Conservation (phyloP, 2,113 vertebrate genomes). For the Carollia perspicillata region DNA sequence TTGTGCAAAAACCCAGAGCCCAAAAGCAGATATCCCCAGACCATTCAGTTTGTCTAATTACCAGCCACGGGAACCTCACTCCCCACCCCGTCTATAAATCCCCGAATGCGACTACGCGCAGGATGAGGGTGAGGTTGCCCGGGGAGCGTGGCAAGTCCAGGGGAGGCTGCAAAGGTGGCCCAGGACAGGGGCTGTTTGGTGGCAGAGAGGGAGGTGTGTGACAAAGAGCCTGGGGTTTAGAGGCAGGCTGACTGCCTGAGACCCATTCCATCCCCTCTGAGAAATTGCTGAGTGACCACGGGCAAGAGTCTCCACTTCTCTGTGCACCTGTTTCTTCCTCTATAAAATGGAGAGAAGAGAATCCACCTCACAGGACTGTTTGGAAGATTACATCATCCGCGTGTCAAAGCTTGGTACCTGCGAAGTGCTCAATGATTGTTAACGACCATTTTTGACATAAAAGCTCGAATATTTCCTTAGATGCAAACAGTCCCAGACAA, state of each 20-base stretch:
- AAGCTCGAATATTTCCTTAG: neutral
- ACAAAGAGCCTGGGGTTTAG: neutral
- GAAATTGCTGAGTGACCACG: neutral
- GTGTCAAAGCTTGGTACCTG: neutral
- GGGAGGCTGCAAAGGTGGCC: neutral
- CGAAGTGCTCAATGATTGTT: neutral
- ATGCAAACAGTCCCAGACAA: neutral
- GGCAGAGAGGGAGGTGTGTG: neutral
- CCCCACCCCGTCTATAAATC: neutral
- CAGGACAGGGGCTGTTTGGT: neutral
- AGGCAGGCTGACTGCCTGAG: neutral
- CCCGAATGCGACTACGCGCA: neutral
- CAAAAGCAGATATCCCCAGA: neutral
- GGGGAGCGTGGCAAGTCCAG: rapidly evolving
- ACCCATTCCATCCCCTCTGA: neutral
- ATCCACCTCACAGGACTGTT: neutral
- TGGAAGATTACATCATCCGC: neutral
- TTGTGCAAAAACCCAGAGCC: neutral
- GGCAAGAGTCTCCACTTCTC: neutral
- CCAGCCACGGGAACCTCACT: neutral
- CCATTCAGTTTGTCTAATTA: constrained; percentile 16
- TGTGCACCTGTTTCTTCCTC: neutral
- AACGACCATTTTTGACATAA: neutral
- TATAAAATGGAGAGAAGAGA: neutral
- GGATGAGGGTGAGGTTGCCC: neutral